phyloP scores from a whole-genome alignment of 2,113 vertebrate species.

The Grallaria varia region DNA sequence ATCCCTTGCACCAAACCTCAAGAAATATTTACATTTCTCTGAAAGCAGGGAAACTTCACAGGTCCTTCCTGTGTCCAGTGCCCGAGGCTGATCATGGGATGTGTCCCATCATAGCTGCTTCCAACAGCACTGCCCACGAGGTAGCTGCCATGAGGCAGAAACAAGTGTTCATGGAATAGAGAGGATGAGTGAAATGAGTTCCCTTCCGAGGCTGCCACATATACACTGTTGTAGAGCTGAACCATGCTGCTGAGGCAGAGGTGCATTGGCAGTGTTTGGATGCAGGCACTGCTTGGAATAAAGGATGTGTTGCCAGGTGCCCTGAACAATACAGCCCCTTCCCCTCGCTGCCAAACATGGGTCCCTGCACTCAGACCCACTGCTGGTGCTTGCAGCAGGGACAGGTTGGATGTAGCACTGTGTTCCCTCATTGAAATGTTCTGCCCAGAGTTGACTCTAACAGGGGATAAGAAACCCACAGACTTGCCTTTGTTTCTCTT shows the following conservation, averaged over 20 bases:
- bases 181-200: neutral
- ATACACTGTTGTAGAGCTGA: neutral
- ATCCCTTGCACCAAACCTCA: neutral
- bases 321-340: fast-evolving
- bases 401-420: fast-evolving
- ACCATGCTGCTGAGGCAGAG: neutral
- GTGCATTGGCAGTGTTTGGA: neutral
- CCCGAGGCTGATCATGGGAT: neutral
- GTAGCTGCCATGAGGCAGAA: neutral
- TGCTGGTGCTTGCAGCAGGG: fast-evolving
- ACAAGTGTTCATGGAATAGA: neutral
- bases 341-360: neutral
- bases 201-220: neutral
- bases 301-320: neutral
- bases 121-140: neutral
- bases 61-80: neutral
- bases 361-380: neutral
- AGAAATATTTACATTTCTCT: neutral
- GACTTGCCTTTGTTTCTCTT: neutral
- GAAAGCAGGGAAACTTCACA: neutral
- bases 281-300: neutral
- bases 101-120: neutral
- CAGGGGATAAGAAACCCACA: fast-evolving
- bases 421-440: neutral
- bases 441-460: neutral